phyloP scores from a whole-genome alignment of 1,140 invertebrate species.

The Solenopsis invicta region DNA sequence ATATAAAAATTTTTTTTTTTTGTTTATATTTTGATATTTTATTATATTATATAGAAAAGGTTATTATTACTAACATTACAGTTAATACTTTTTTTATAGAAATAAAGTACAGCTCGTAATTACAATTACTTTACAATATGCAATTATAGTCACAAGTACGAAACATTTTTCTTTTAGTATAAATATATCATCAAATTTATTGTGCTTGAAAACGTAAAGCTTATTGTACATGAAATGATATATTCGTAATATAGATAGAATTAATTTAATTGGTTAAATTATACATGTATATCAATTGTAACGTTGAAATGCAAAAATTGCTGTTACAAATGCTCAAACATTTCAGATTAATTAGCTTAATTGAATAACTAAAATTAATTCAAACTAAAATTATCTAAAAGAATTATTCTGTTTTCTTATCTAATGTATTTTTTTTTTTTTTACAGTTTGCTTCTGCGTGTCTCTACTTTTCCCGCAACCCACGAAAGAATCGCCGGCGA shows the following conservation, averaged over 20 bases:
- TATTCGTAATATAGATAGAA: not conserved
- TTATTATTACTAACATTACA: no score
- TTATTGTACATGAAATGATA: not conserved
- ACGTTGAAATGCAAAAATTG: not conserved
- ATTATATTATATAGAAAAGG: no score
- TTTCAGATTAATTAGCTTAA: not conserved
- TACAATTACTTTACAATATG: no score
- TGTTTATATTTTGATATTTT: no score
- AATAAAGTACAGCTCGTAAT: no score
- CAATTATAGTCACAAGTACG: no score
- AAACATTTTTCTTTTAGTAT: no score
- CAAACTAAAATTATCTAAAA: not conserved
- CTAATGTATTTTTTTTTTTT: not conserved
- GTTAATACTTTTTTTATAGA: no score
- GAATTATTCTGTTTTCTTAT: constrained; percentile 52
- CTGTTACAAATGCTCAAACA: not conserved
- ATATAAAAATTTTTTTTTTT: no score
- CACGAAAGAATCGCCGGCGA: constrained; percentile 62
- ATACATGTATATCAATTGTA: not conserved
- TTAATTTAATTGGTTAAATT: constrained; percentile 1
- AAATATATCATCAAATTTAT: constrained; percentile 8
- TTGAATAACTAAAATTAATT: not conserved
- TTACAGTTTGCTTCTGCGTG: constrained; percentile 72
- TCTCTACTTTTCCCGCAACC: constrained; percentile 74
- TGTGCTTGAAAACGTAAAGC: not conserved